Conservation (phyloP, 2,797 vertebrate genomes). For the Antrozous pallidus region DNA sequence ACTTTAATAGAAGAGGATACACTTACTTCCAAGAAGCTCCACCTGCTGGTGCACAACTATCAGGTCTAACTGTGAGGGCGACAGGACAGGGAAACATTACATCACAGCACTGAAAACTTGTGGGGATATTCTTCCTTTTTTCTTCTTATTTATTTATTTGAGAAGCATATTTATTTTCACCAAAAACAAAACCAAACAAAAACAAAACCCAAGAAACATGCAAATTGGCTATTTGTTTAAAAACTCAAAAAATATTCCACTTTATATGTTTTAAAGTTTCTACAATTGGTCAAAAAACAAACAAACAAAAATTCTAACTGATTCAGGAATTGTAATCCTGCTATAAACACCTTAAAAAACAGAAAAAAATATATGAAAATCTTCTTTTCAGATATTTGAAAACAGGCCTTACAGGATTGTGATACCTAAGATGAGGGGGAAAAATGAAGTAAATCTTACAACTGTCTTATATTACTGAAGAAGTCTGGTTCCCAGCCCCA, state of each 20-base stretch:
- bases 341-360: not conserved
- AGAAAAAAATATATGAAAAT: not conserved
- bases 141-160: not conserved
- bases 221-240: not conserved
- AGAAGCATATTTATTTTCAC: not conserved
- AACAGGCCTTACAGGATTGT: not conserved
- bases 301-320: not conserved
- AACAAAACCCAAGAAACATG: not conserved
- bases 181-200: too few relatives aligned
- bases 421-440: not conserved
- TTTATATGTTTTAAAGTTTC: not conserved
- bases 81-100: constrained; percentile 29
- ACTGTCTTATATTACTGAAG: not conserved
- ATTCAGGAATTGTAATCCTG: not conserved
- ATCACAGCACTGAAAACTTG: not conserved
- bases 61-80: constrained; percentile 88
- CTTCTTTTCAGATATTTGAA: not conserved
- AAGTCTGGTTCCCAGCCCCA: not conserved
- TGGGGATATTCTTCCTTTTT: not conserved
- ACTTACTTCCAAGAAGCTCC: constrained; percentile 93
- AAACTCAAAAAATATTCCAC: not conserved
- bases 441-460: not conserved
- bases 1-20: constrained; percentile 1
- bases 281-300: not conserved
- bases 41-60: constrained; percentile 98